Conservation (phyloP, 2,797 vertebrate species). For the Taeniopygia guttata region DNA sequence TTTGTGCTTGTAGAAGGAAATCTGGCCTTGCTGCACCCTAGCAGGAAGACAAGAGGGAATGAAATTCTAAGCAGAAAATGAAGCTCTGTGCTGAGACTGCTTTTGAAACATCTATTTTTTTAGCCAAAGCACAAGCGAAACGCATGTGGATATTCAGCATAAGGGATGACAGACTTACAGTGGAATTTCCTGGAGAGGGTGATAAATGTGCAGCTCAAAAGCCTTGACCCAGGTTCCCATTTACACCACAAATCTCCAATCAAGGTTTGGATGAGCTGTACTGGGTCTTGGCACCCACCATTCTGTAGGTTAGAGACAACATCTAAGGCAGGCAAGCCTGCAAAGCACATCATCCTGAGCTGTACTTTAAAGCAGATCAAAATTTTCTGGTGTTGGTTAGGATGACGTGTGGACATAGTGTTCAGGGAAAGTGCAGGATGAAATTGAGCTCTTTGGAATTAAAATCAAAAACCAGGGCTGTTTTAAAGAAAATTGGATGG, state of each 20-base stretch:
- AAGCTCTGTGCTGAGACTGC: background rate
- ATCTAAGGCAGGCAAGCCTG: background rate
- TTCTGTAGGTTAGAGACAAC: background rate
- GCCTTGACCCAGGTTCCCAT: background rate
- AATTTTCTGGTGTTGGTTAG: background rate
- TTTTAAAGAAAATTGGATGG: background rate
- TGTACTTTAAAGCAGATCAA: background rate
- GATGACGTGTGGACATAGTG: background rate
- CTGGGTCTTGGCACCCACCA: background rate
- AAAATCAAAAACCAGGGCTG: background rate
- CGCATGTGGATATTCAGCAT: background rate
- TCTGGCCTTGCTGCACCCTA: background rate
- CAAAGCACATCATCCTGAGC: background rate
- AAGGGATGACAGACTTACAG: background rate
- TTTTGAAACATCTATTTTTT: background rate
- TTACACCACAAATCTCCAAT: background rate
- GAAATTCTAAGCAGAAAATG: background rate
- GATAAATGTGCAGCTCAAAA: background rate
- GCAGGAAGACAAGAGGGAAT: background rate
- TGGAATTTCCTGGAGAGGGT: background rate
- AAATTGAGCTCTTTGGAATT: background rate
- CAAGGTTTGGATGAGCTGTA: background rate
- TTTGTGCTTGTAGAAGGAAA: background rate
- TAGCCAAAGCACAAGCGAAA: background rate
- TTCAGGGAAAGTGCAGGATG: background rate